phyloP scores from a whole-genome alignment of 2,888 invertebrate species.

The Nephrotoma appendiculata region DNA sequence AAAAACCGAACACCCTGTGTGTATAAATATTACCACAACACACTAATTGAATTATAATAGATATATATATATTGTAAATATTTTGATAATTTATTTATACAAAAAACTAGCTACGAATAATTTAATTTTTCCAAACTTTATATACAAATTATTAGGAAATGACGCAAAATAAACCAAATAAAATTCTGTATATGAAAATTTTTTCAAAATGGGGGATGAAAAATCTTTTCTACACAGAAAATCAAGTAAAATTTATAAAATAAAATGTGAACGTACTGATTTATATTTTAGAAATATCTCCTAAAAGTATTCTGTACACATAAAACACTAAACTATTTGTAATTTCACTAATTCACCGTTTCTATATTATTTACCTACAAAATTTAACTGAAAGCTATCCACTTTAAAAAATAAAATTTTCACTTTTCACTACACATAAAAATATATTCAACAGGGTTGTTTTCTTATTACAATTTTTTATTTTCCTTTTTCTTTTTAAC shows the following conservation, averaged over 20 bases:
- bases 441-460: background rate
- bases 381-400: background rate
- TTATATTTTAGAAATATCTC: background rate
- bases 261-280: background rate
- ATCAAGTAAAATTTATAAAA: background rate
- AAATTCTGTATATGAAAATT: background rate
- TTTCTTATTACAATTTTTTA: background rate
- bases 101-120: background rate
- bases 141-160: background rate
- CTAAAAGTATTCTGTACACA: background rate
- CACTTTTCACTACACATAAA: background rate
- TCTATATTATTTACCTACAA: background rate
- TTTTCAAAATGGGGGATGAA: background rate
- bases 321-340: background rate
- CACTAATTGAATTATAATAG: too few relatives aligned
- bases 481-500: background rate
- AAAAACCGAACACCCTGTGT: too few relatives aligned
- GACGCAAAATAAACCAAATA: background rate
- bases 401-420: background rate
- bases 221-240: background rate
- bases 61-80: background rate
- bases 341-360: background rate
- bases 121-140: background rate
- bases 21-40: too few relatives aligned
- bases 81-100: background rate